Conservation (phyloP, 2,113 vertebrate genomes). For the Sinosuthora webbiana region DNA sequence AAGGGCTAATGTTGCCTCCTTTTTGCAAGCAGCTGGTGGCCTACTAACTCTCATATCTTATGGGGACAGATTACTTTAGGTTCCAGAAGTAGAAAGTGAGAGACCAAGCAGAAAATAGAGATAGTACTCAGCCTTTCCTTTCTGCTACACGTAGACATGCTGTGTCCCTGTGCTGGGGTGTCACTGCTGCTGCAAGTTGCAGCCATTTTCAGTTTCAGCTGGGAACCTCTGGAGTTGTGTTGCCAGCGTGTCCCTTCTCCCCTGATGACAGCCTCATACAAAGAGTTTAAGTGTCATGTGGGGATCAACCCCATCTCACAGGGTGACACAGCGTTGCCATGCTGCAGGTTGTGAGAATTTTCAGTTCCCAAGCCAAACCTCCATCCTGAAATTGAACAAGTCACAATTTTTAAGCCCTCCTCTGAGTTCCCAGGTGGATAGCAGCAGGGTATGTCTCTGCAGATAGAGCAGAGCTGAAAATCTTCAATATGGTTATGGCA, state of each 20-base stretch:
- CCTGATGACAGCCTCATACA: rapidly evolving
- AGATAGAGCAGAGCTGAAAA: neutral
- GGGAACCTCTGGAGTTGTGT: neutral
- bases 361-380: rapidly evolving
- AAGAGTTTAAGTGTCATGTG: neutral
- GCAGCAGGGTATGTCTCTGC: neutral
- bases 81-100: neutral
- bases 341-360: neutral
- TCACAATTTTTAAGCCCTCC: neutral
- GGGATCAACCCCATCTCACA: neutral
- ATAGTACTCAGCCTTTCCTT: neutral
- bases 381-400: neutral
- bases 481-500: neutral
- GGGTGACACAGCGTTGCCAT: rapidly evolving
- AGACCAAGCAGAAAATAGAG: neutral
- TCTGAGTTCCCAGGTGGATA: neutral
- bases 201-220: neutral
- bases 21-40: neutral
- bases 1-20: neutral
- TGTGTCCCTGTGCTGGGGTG: rapidly evolving
- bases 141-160: neutral
- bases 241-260: neutral
- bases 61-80: neutral
- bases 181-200: neutral
- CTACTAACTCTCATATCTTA: neutral